Percentiles rank a stretch among this genome's conserved stretches.
phyloP scores from a whole-genome alignment of 2,888 invertebrate species.

The Drosophila engyochracea region DNA sequence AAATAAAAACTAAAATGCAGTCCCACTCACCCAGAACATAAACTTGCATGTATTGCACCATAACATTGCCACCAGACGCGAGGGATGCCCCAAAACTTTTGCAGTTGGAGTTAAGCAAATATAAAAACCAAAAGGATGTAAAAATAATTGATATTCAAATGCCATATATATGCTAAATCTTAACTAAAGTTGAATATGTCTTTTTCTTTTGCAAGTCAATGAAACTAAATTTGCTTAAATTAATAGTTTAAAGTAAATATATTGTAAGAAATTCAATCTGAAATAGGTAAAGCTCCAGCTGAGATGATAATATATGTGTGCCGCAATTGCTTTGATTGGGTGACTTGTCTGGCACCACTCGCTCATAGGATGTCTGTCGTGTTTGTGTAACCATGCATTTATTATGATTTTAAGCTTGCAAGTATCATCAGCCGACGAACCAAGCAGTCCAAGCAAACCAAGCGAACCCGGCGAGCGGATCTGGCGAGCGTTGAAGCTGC shows the following conservation, averaged over 20 bases:
- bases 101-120: not conserved
- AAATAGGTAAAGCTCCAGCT: not conserved
- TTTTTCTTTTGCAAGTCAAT: not conserved
- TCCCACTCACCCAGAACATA: conserved; percentile 66
- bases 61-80: conserved; percentile 30
- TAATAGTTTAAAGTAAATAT: not conserved
- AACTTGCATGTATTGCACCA: conserved; percentile 56
- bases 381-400: conserved; percentile 75
- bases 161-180: not conserved
- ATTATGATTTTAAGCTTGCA: conserved; percentile 79
- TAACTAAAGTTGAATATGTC: not conserved
- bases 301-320: not conserved
- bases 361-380: conserved; percentile 18
- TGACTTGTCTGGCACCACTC: conserved; percentile 10
- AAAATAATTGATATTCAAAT: not conserved
- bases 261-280: accelerated
- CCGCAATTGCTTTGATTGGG: not conserved
- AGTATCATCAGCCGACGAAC: conserved; percentile 62
- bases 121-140: not conserved
- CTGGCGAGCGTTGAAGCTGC: conserved; percentile 66
- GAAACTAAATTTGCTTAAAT: not conserved
- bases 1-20: conserved; percentile 66
- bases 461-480: conserved; percentile 35
- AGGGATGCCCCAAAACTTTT: conserved; percentile 39
- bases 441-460: conserved; percentile 25